These are phyloP conservation scores for Rosalia funebris DNA, from an alignment of 2,888 invertebrate genomes.

Conservation along the genomic window DNA sequence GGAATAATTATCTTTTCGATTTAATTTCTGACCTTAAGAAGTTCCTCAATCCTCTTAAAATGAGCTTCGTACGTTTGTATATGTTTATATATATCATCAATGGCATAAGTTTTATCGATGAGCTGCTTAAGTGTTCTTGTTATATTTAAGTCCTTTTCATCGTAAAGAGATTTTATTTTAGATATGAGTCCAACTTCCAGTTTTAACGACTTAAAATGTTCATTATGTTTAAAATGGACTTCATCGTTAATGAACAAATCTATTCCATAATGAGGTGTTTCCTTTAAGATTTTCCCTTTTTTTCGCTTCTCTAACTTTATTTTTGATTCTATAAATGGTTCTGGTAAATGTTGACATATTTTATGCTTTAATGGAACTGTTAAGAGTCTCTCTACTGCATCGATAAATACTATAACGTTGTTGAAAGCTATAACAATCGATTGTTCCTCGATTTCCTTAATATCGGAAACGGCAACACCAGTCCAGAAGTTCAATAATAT, in stretches of 20 bases:
- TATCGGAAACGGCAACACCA: conserved; percentile 22
- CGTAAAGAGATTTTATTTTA: conserved; percentile 14
- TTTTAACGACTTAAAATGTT: background rate
- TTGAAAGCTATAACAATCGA: conserved; percentile 17
- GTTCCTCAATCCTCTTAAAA: background rate
- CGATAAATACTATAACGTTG: conserved; percentile 20
- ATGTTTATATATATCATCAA: background rate
- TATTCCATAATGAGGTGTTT: conserved; percentile 10
- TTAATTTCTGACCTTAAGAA: too few species aligned
- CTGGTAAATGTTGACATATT: background rate
- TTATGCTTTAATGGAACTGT: too few species aligned
- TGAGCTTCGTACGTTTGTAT: background rate
- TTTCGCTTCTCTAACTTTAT: background rate
- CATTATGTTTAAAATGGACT: conserved; percentile 6
- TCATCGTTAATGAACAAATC: conserved; percentile 11
- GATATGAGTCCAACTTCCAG: conserved; percentile 8
- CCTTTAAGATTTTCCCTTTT: conserved; percentile 6
- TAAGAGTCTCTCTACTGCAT: conserved; percentile 4
- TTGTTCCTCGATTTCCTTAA: conserved; percentile 24
- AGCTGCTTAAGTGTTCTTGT: conserved; percentile 3
- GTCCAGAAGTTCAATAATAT: conserved; percentile 25
- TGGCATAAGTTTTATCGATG: background rate
- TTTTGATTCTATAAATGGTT: conserved; percentile 11
- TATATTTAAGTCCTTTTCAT: conserved; percentile 2
- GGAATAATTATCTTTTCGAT: too few species aligned